Evolutionary conservation across 2,888 invertebrate species (phyloP), one percentile per base, ranked within the genome.

Genomic region (Hoplodrina ambigua): DNA sequence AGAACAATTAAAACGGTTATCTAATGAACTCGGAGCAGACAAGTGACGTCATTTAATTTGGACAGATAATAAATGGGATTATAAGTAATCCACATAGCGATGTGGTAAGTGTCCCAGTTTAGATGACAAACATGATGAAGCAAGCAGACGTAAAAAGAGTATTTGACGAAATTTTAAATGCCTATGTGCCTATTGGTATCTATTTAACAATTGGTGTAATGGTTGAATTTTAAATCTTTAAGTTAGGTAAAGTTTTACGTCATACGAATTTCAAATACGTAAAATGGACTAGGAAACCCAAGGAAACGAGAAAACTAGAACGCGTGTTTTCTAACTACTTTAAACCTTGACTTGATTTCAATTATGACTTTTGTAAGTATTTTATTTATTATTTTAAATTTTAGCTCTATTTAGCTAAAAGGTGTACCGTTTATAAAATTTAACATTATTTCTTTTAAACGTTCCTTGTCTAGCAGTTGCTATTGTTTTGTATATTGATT

Each of bases 71-170:
- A 67, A 73, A 54, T 44, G 60, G 71, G 17, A 64, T 76, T 41
- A 68, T n/a, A 60, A 68, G 53, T 84, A 73, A 78, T 81, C 75
- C 57, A 56, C 63, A 75, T 63, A 66, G 69, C 65, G 56, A 66
- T 62, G 56, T 17, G 54, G 56, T 44, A 53, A 80, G 37, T 67
- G 69, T 46, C 25, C 19, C 17, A 59, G 20, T 49, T 49, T 30
- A 41, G n/a, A 13, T 13, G 20, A n/a, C 46, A 52, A 57, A 49
- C n/a, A 50, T 25, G n/a, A 13, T 44, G 7, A 41, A 41, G 19
- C 41, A 49, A 10, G 30, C 25, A 30, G 8, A 30, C 41, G 11
- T 41, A 7, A 30, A 54, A 54, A 50, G 6, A 50, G n/a, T 5
- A 50, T 50, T 19, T 59, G 4, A 49, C 72, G 0, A 6, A 44